Evolutionary conservation across 2,113 vertebrate genomes (phyloP), one percentile per base, ranked within the genome.

Genomic region (Corythornis vintsioides): DNA sequence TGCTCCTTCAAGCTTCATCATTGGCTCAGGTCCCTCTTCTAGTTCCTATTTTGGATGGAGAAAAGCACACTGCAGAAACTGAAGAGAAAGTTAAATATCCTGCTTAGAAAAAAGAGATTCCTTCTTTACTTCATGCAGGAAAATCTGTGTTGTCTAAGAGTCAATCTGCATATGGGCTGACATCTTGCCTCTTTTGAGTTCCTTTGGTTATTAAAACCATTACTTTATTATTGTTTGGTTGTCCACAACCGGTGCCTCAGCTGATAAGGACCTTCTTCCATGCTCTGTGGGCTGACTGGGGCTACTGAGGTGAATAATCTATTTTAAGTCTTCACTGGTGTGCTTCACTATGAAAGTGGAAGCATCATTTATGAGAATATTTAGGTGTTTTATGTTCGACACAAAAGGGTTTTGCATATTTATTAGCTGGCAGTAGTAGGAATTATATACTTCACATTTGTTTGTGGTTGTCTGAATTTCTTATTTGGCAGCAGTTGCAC

Each of bases 361-460:
- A 88, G 78, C 15, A 48, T 80, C 13, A 47, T 80, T 87, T 89
- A 66, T 1, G 8, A 80, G 85, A 80, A 52, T 85, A 59, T 63
- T 57, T 0, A 59, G 12, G 35, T 85, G 81, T 86, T 95, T 85
- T 55, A 92, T 92, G 75, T 83, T 83, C 38, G 19, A 66, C 72
- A 85, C 83, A 91, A 89, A 85, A 95, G 64, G 60, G 4, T 43
- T 95, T 89, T 86, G 78, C 89, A 73, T 94, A 83, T 79, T 85
- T 89, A 94, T 80, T 88, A 91, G 59, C 26, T 73, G 79, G 66
- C 1, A 20, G 50, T 29, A 66, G 43, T 2, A 3, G 90, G 28
- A 28, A 19, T 80, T 80, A 77, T 50, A 10, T 20, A 57, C 47
- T 61, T 76, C 55, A 76, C 45, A 89, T 94, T 91, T 94, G 77